phyloP scores from a whole-genome alignment of 2,113 vertebrate species.

The Heterotilapia buettikoferi region DNA sequence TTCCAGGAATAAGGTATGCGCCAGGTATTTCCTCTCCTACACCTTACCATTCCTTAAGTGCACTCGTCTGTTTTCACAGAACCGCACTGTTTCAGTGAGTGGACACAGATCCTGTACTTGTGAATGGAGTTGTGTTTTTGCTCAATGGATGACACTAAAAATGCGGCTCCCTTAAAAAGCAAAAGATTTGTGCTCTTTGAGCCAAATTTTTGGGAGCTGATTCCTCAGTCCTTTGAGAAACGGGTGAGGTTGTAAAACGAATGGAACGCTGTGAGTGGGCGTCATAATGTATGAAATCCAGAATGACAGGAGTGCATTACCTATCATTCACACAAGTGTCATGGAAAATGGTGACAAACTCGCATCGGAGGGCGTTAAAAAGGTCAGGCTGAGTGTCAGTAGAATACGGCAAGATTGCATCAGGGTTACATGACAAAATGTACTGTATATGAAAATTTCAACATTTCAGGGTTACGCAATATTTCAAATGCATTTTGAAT shows the following conservation, averaged over 20 bases:
- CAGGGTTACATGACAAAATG: neutral
- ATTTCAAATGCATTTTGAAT: neutral
- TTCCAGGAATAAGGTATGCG: conserved; percentile 63
- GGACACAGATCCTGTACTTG: conserved; percentile 14
- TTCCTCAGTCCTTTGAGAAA: neutral
- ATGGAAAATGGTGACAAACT: neutral
- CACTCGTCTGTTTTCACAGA: conserved; percentile 54
- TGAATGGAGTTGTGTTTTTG: conserved; percentile 40
- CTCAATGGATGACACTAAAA: conserved; percentile 21
- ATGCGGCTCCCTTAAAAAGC: neutral
- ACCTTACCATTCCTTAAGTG: conserved; percentile 69
- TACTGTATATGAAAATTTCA: neutral
- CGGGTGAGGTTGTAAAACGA: neutral
- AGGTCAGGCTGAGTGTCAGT: neutral
- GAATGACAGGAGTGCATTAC: neutral
- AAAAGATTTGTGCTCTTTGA: neutral
- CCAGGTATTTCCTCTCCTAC: conserved; percentile 69
- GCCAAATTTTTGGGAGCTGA: neutral
- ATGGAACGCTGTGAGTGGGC: neutral
- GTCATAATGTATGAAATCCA: neutral
- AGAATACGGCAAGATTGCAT: neutral
- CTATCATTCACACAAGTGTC: neutral
- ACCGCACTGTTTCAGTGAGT: conserved; percentile 20
- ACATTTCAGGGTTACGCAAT: neutral
- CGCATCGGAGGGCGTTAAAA: neutral